phyloP scores from a whole-genome alignment of 2,113 vertebrate genomes.

The Actenoides hombroni region DNA sequence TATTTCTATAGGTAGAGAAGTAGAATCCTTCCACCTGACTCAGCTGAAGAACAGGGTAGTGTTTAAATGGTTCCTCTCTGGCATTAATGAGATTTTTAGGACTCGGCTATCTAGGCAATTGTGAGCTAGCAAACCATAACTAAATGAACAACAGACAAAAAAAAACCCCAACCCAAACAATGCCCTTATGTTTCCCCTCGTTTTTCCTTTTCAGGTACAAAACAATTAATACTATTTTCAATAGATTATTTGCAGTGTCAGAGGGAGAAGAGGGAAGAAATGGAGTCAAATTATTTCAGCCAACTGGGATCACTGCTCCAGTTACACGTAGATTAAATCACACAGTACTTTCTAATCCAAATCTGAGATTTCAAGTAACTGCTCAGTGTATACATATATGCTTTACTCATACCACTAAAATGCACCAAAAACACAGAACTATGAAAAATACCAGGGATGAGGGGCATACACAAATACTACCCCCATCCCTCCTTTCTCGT shows the following conservation, averaged over 20 bases:
- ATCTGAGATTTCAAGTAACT: neutral
- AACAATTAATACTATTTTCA: neutral
- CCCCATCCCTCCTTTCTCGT: neutral
- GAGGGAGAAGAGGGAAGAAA: neutral
- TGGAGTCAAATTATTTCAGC: neutral
- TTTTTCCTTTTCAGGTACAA: neutral
- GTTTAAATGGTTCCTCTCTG: neutral
- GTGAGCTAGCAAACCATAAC: neutral
- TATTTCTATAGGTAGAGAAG: neutral
- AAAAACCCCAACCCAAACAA: neutral
- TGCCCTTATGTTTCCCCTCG: neutral
- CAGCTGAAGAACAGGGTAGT: neutral
- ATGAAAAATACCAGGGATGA: neutral
- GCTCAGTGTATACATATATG: neutral
- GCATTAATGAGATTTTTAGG: neutral
- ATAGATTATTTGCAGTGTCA: neutral
- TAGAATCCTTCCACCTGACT: conserved; percentile 5
- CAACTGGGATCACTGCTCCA: neutral
- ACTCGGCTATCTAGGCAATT: neutral
- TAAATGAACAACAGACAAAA: neutral
- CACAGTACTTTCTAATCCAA: neutral
- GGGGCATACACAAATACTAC: neutral
- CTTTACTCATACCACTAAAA: neutral
- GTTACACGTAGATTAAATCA: neutral
- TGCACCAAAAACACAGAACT: neutral